phyloP scores from a whole-genome alignment of 2,113 vertebrate species.

The Aptenodytes patagonicus region DNA sequence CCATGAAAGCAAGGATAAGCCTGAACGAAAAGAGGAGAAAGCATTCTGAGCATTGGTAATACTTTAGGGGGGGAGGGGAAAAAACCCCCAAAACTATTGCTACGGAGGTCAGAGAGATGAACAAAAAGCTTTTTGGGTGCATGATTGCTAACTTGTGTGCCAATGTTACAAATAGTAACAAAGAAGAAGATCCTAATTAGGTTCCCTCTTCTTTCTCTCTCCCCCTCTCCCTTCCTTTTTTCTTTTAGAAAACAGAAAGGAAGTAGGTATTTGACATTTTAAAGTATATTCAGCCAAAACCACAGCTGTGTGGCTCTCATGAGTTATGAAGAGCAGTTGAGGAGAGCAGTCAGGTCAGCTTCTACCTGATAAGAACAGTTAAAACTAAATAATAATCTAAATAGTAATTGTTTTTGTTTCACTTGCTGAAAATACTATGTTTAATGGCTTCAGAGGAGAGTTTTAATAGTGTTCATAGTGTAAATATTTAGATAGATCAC shows the following conservation, averaged over 20 bases:
- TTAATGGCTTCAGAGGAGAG: neutral
- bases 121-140: neutral
- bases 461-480: neutral
- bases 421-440: neutral
- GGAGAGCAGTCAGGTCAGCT: neutral
- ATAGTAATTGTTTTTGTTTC: neutral
- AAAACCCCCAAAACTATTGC: neutral
- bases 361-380: neutral
- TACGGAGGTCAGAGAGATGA: neutral
- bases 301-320: neutral
- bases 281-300: neutral
- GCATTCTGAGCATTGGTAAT: neutral
- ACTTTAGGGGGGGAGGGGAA: neutral
- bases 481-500: constrained; percentile 37
- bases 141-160: neutral
- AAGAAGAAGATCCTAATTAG: neutral
- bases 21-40: neutral
- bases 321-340: neutral
- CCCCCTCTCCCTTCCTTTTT: neutral
- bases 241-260: neutral
- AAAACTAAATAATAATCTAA: neutral
- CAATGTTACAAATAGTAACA: neutral
- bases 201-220: neutral
- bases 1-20: neutral
- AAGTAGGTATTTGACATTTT: neutral